Base-by-base conservation (phyloP, 2,113 vertebrate genomes). In the Podocnemis expansa region DNA sequence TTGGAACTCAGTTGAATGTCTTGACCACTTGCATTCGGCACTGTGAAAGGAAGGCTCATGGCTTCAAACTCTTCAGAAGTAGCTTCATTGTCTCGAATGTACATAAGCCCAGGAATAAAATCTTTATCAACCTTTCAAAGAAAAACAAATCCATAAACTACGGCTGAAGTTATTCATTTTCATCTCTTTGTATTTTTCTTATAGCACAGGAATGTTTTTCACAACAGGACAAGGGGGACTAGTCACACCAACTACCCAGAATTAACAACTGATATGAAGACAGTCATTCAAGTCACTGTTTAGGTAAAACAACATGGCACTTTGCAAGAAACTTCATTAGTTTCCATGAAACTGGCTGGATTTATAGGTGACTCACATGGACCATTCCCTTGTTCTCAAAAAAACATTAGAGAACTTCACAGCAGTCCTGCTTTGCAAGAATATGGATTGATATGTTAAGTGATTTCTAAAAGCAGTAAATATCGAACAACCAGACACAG, bases 101-200 rank as follows among this genome's bases (percentile, higher is more conserved):
- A 99, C 99, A 99, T 99, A 91, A 99, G 98, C 16, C 99, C 99
- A 27, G 99, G 99, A 97, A 99, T 99, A 93, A 99, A 99, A 97
- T 99, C 99, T 95, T 99, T 99, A 98, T 99, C 99, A 54, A 99
- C 99, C 99, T 99, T 96, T 94, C 25, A 60, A 80, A 93, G 84
- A 6, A 89, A 93, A 51, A 58, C 21, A 55, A 94, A 5, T 1
- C 1, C 0, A 45, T 76, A 0, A 82, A 27, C 92, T 73, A 82
- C 76, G 83, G 27, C 43, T 70, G 76, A 16, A 76, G 82, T 93
- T 80, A 75, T 21, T 38, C 76, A 9, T 73, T n/a, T 31, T n/a
- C 1, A 52, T 2, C 78, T 54, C 3, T 88, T 43, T 0, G 0
- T 13, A n/a, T 70, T 43, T n/a, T 27, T 22, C 38, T 67, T 6